Evolutionary conservation across 2,888 invertebrate species (phyloP).

Genomic region (Proisotoma minuta): DNA sequence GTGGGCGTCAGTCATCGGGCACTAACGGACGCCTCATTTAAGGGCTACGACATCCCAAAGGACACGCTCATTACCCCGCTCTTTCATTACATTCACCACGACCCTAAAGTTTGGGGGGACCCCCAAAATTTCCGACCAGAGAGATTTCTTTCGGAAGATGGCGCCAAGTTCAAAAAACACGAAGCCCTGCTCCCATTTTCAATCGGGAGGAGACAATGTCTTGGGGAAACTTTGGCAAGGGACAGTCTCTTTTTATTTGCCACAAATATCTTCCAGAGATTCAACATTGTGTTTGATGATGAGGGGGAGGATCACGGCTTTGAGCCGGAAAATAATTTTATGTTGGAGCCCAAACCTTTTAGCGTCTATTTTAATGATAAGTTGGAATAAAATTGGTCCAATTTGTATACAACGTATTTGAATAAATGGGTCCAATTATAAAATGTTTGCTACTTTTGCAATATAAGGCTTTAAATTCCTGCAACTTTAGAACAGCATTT

Average conservation of each 20-base stretch:
- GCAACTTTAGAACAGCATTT: no score
- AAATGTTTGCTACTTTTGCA: no score
- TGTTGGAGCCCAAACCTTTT: neutral
- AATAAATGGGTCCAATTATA: no score
- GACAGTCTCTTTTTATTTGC: slow-evolving; percentile 29
- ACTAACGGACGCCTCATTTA: slow-evolving; percentile 2
- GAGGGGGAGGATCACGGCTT: neutral
- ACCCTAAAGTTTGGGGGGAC: slow-evolving; percentile 32
- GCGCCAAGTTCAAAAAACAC: slow-evolving; percentile 16
- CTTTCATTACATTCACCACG: slow-evolving; percentile 20
- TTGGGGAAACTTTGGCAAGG: slow-evolving; percentile 23
- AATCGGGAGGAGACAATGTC: slow-evolving; percentile 29
- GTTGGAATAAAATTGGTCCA: neutral
- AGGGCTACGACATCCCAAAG: slow-evolving; percentile 24
- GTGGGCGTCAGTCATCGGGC: slow-evolving; percentile 23
- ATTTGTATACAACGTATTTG: no score
- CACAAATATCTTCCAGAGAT: no score
- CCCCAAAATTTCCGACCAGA: slow-evolving; percentile 31
- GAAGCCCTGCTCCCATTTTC: slow-evolving; percentile 27
- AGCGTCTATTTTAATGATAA: neutral
- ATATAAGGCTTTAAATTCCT: no score
- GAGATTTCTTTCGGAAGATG: slow-evolving; percentile 28
- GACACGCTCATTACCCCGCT: slow-evolving; percentile 17
- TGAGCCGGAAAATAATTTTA: neutral
- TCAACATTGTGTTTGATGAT: neutral